Evolutionary conservation across 2,113 vertebrate genomes (phyloP).

Genomic region (Eubucco bourcierii): DNA sequence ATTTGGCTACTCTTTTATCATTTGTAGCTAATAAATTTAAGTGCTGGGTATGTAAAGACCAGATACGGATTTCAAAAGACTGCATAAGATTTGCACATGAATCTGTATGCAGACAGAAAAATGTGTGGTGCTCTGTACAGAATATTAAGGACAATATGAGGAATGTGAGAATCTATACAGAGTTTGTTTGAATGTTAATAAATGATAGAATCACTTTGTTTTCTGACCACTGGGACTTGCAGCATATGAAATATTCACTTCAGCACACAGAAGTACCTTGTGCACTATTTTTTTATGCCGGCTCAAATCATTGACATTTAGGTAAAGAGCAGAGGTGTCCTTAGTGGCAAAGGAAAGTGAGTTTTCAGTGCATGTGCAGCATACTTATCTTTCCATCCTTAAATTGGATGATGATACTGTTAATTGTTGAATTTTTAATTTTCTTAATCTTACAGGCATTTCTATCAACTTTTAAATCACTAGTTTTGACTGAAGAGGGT

Average conservation of each 20-base stretch:
- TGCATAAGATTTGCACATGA: neutral
- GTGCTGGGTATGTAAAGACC: neutral
- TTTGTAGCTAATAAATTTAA: neutral
- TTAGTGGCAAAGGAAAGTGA: neutral
- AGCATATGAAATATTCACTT: neutral
- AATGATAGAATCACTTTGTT: slow-evolving; percentile 48
- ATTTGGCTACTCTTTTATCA: slow-evolving; percentile 15
- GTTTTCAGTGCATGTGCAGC: neutral
- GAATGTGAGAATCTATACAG: slow-evolving; percentile 14
- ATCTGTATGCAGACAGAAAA: slow-evolving; percentile 36
- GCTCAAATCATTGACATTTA: neutral
- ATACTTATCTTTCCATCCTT: neutral
- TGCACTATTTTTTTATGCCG: neutral
- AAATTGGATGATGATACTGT: neutral
- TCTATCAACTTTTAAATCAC: neutral
- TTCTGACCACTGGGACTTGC: slow-evolving; percentile 27
- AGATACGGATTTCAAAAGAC: neutral
- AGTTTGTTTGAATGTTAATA: slow-evolving; percentile 68
- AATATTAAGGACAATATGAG: slow-evolving; percentile 27
- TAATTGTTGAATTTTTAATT: neutral
- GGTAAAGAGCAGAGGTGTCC: neutral
- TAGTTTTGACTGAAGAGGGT: neutral
- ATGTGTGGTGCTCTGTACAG: neutral
- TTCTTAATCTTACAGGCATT: neutral
- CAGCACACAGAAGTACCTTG: neutral